Evolutionary conservation across 2,797 vertebrate species (phyloP).

Genomic region (Acipenser transmontanus): DNA sequence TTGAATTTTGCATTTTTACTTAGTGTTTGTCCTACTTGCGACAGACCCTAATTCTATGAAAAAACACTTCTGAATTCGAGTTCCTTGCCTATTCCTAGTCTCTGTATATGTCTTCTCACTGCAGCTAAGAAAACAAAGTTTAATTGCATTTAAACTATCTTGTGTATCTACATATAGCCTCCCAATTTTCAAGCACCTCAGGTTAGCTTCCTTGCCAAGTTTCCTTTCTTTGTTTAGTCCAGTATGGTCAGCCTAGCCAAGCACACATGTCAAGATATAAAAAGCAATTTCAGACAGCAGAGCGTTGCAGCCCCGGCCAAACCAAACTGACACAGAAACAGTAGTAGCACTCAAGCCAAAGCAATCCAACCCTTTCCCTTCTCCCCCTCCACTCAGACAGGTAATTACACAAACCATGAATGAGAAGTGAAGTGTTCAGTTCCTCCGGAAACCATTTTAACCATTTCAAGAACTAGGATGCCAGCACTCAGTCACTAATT

Average conservation of each 20-base stretch:
- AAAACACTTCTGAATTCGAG: no score
- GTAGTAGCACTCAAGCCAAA: slow-evolving; percentile 34
- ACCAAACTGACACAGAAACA: slow-evolving; percentile 44
- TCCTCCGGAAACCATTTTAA: neutral
- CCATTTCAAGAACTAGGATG: neutral
- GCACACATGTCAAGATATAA: slow-evolving; percentile 51
- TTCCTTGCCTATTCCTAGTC: no score
- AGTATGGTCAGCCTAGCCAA: slow-evolving; percentile 54
- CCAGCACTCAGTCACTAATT: neutral
- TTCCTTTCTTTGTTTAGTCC: slow-evolving; percentile 70
- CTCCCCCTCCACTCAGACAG: neutral
- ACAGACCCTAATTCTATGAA: no score
- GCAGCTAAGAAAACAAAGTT: no score
- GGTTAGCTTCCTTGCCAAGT: slow-evolving; percentile 55
- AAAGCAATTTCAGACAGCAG: slow-evolving; percentile 45
- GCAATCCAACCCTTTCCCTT: slow-evolving; percentile 33
- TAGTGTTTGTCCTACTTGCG: no score
- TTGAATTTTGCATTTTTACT: no score
- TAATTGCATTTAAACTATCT: neutral
- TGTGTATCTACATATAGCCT: neutral
- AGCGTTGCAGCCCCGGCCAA: slow-evolving; percentile 33
- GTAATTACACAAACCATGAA: neutral
- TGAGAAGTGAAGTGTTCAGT: neutral
- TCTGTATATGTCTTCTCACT: no score
- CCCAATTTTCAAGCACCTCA: slow-evolving; percentile 5